A percentile compares a stretch with the other conserved stretches of the same genome.
Evolutionary conservation across 2,888 invertebrate genomes (phyloP).

Genomic region (Idaea biselata): DNA sequence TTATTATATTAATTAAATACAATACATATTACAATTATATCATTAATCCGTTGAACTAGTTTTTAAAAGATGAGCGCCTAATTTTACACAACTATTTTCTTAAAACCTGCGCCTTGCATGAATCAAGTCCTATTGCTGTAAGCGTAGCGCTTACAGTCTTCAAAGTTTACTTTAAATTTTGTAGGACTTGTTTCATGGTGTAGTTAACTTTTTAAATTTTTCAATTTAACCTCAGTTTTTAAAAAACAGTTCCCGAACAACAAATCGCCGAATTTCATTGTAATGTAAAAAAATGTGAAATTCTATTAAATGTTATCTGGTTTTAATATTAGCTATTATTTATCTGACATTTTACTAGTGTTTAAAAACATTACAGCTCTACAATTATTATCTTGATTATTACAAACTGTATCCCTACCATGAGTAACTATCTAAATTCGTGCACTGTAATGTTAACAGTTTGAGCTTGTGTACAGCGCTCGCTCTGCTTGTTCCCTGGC

Average conservation of each 20-base stretch:
- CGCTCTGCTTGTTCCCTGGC: no score
- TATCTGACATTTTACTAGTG: not conserved
- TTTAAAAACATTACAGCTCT: not conserved
- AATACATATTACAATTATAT: conserved; percentile 5
- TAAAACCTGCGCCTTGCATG: not conserved
- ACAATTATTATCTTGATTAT: not conserved
- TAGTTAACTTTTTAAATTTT: not conserved
- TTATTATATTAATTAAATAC: conserved; percentile 13
- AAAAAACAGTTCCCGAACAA: not conserved
- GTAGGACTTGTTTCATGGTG: not conserved
- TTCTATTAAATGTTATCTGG: conserved; percentile 11
- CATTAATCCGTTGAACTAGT: conserved; percentile 8
- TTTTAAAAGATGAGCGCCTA: not conserved
- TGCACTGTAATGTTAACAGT: no score
- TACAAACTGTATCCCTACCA: no score
- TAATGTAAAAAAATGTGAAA: conserved; percentile 10
- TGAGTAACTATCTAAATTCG: no score
- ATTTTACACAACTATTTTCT: not conserved
- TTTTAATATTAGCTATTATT: not conserved
- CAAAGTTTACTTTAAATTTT: not conserved
- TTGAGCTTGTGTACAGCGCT: no score
- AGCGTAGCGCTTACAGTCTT: not conserved
- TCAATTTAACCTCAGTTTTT: not conserved
- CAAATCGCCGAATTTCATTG: conserved; percentile 12
- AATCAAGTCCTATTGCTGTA: not conserved